Evolutionary conservation across 2,113 vertebrate genomes (phyloP).

Genomic region (Dicrurus megarhynchus): DNA sequence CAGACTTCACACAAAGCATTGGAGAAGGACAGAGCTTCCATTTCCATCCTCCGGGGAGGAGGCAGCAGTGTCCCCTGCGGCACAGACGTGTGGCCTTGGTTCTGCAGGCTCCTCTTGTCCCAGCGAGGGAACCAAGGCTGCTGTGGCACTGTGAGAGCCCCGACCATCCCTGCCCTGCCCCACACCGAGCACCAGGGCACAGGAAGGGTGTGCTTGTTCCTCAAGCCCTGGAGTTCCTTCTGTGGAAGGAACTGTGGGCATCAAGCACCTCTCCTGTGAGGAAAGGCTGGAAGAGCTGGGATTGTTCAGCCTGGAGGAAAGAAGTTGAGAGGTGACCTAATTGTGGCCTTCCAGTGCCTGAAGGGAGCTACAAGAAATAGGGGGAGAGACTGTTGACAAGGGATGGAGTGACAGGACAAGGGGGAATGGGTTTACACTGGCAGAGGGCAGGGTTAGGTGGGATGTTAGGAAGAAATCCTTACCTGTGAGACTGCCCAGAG

Average conservation of each 20-base stretch:
- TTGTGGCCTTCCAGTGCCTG: neutral
- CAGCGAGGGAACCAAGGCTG: neutral
- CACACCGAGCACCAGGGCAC: neutral
- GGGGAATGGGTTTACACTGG: neutral
- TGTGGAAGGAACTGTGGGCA: too few species aligned
- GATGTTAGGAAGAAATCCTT: accelerated
- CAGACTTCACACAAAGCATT: neutral
- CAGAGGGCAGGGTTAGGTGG: neutral
- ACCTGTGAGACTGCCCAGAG: neutral
- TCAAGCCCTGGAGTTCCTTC: neutral
- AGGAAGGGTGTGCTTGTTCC: neutral
- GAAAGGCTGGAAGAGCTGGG: neutral
- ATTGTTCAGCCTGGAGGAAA: neutral
- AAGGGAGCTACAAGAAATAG: neutral
- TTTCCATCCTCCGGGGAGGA: too few species aligned
- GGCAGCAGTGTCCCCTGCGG: too few species aligned
- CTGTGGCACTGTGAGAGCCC: too few species aligned
- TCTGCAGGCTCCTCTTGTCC: neutral
- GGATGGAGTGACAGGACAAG: neutral
- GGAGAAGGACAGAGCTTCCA: neutral
- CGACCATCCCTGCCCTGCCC: neutral
- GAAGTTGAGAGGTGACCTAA: neutral
- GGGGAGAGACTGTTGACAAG: neutral
- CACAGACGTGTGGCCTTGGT: neutral
- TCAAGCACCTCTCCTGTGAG: neutral